These are phyloP conservation scores for Rhyzopertha dominica DNA, from an alignment of 1,140 invertebrate genomes.

Conservation along the genomic window DNA sequence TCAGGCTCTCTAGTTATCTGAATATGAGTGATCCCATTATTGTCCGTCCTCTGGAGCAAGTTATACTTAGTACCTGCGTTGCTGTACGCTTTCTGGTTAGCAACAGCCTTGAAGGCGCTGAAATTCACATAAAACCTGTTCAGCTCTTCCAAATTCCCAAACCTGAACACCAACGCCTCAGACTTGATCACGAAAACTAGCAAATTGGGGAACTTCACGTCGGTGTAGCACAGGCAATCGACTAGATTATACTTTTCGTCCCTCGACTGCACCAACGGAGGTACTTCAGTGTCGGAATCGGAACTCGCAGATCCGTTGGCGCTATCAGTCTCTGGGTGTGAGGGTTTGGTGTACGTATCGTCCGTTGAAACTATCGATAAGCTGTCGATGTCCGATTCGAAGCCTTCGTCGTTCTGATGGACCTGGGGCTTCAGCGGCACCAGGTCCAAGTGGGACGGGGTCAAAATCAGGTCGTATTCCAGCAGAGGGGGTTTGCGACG, in stretches of 20 bases:
- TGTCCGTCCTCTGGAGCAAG: slow-evolving; percentile 42
- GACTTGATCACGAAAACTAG: slow-evolving; percentile 43
- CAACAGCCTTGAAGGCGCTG: slow-evolving; percentile 40
- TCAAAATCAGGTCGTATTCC: slow-evolving; percentile 36
- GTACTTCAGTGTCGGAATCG: slow-evolving; percentile 37
- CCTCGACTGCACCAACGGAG: background rate
- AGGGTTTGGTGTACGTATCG: slow-evolving; percentile 31
- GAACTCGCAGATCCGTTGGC: slow-evolving; percentile 43
- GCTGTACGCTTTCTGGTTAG: slow-evolving; percentile 38
- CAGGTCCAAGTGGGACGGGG: slow-evolving; percentile 28
- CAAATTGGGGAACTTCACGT: slow-evolving; percentile 39
- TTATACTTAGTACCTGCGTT: slow-evolving; percentile 37
- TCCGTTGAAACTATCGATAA: slow-evolving; percentile 42
- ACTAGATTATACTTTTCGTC: slow-evolving; percentile 40
- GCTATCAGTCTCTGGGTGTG: slow-evolving; percentile 39
- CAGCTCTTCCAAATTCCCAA: slow-evolving; percentile 34
- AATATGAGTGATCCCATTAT: slow-evolving; percentile 46
- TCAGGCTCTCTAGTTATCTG: slow-evolving; percentile 38
- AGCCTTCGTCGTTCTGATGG: slow-evolving; percentile 40
- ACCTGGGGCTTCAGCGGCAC: slow-evolving; percentile 21
- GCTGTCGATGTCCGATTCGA: slow-evolving; percentile 46
- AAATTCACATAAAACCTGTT: slow-evolving; percentile 41
- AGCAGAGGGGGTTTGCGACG: slow-evolving; percentile 23
- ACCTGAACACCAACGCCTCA: slow-evolving; percentile 43
- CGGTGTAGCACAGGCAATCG: slow-evolving; percentile 44